Base-by-base conservation (phyloP, 2,797 vertebrate genomes). In the Falco naumanni region DNA sequence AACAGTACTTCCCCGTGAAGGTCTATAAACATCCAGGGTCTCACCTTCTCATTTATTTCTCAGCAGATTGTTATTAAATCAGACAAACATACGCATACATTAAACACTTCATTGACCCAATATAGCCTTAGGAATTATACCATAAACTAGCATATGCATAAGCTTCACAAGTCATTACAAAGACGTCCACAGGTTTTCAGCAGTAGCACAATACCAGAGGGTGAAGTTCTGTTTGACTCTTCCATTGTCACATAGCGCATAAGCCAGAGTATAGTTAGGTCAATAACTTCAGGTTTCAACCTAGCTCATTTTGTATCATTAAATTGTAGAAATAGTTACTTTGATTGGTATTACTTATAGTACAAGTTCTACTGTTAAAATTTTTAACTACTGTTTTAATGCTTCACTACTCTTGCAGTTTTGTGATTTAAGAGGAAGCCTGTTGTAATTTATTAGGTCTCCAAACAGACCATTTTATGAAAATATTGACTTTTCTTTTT, bases 21-120 rank as follows among this genome's bases (percentile, higher is more conserved):
- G 33, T 74, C 70, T 65, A 13, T 13, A 63, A 53, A 39, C 34
- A 77, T 14, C 34, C 81, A 70, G 22, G 48, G 18, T 66, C 68
- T 71, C n/a, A 53, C 10, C 54, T 56, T 24, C 56, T 65, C 64
- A 85, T 79, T 72, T 79, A 72, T 82, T 89, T 92, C 84, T 93
- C 81, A 80, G 68, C 71, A 92, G 92, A 91, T 41, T 93, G 68
- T 87, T 93, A 96, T 89, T 92, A 89, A 92, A 91, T 83, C 68
- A 87, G 95, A 80, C 81, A 92, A 85, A 93, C 70, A 77, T 60
- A 94, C 77, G 86, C 64, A 50, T 41, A 19, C 39, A 89, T 86
- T 90, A 84, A 92, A 87, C 63, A 66, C 81, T 94, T 48, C 75
- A 89, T n/a, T 94, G 86, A 87, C 33, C 53, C 68, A 80, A 39